A percentile compares a stretch with the other conserved stretches of the same genome.
These are phyloP conservation scores for Vireo altiloquus DNA, from an alignment of 2,113 vertebrate genomes.

Conservation along the genomic window DNA sequence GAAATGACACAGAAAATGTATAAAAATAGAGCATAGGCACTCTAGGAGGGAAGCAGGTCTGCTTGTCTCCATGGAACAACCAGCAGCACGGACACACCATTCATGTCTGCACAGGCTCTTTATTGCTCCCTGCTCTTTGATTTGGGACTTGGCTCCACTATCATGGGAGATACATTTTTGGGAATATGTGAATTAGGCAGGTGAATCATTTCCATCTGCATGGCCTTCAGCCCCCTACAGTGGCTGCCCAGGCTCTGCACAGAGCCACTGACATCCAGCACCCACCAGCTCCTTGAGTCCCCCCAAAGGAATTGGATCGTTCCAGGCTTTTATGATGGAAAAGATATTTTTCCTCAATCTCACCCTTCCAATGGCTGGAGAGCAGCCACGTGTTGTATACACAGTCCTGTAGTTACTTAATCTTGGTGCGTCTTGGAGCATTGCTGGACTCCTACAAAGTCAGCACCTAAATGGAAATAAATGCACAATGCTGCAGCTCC, in stretches of 20 bases:
- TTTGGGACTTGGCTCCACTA: not conserved
- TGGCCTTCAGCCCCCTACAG: not conserved
- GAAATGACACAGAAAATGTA: conserved; percentile 1
- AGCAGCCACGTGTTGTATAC: fast-evolving
- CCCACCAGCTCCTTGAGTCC: not conserved
- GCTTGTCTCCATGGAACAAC: not conserved
- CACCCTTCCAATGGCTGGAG: not conserved
- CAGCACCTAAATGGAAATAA: not conserved
- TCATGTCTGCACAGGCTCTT: not conserved
- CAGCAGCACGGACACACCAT: not conserved
- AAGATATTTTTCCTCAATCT: not conserved
- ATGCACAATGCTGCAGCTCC: not conserved
- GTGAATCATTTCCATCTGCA: not conserved
- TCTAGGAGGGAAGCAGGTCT: not conserved
- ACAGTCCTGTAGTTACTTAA: not conserved
- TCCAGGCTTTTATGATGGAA: not conserved
- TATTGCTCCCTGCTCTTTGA: not conserved
- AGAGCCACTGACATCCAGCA: not conserved
- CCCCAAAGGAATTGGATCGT: not conserved
- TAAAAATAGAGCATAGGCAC: not conserved
- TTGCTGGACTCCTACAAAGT: not conserved
- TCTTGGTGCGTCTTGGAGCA: not conserved
- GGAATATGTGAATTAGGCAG: not conserved
- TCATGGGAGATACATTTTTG: not conserved
- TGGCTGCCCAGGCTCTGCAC: not conserved